Evolutionary conservation across 2,113 vertebrate genomes (phyloP), one percentile per base, ranked within the genome.

Genomic region (Actenoides hombroni): DNA sequence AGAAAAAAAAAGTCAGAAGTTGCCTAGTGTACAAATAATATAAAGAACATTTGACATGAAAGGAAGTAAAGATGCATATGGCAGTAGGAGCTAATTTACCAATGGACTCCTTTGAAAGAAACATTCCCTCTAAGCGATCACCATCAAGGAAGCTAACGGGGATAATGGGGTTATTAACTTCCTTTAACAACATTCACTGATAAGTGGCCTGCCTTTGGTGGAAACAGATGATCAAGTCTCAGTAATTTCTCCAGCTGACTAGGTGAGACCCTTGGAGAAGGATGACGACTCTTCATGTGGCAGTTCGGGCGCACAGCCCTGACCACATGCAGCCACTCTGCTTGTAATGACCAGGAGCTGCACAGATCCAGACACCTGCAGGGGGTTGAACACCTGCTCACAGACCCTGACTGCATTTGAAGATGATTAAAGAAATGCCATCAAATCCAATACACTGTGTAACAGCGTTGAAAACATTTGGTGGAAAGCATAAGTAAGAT

Each of bases 301-400:
- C 74, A 48, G 31, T 26, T 86, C 48, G 64, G 15, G 1, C 63
- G 39, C 28, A 63, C 26, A 82, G 57, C 29, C 33, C 21, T 29
- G 42, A 39, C 48, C 57, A 19, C 0, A 0, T 6, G 14, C 40
- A 80, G 75, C 26, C 1, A 0, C 59, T 21, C 16, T 4, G 3
- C 6, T 3, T 2, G 1, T 4, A 28, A 57, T 2, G 3, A 28
- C 8, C 33, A 25, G 26, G n/a, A 87, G 65, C 78, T 82, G 74
- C 16, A 6, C 31, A 57, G 61, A 20, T n/a, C 25, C 67, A 53
- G 54, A 31, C 21, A 37, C 5, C 4, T 35, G 56, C 16, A 35
- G 16, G 10, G 46, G 29, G 8, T 24, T 0, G 0, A 69, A 40
- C 3, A 0, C 10, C 23, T 1, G 3, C 60, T 86, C 64, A 33